phyloP scores from a whole-genome alignment of 2,888 invertebrate genomes.

The Dynastes grantii region DNA sequence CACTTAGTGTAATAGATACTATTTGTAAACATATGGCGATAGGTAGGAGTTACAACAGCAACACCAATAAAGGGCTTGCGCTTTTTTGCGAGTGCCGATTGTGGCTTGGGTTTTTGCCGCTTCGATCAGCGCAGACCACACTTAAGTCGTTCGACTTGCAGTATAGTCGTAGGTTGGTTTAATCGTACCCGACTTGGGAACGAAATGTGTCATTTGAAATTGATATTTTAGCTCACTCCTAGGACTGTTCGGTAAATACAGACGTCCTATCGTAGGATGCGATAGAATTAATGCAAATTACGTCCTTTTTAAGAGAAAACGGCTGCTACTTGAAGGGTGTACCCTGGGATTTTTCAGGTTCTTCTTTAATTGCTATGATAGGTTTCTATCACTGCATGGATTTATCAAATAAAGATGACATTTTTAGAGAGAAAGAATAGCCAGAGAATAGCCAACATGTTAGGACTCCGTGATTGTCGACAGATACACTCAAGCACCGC shows the following conservation, averaged over 20 bases:
- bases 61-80: constrained; percentile 33
- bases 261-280: constrained; percentile 7
- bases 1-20: constrained; percentile 42
- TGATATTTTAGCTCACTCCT: constrained; percentile 37
- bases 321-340: not conserved
- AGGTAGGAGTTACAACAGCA: constrained; percentile 37
- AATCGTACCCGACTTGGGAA: constrained; percentile 4
- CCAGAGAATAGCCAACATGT: too few relatives aligned
- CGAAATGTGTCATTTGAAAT: constrained; percentile 32
- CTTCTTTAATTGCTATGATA: too few relatives aligned
- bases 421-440: too few relatives aligned
- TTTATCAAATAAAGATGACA: too few relatives aligned
- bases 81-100: constrained; percentile 20
- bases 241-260: not conserved
- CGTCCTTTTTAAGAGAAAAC: not conserved
- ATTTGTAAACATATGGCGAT: constrained; percentile 46
- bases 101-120: constrained; percentile 21
- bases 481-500: too few relatives aligned
- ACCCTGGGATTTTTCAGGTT: not conserved
- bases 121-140: constrained; percentile 29
- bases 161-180: not conserved
- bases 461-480: too few relatives aligned
- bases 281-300: constrained; percentile 6
- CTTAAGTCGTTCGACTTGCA: not conserved
- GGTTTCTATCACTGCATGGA: too few relatives aligned